Evolutionary conservation across 1,140 invertebrate species (phyloP).

Genomic region (Zaprionus camerounensis): DNA sequence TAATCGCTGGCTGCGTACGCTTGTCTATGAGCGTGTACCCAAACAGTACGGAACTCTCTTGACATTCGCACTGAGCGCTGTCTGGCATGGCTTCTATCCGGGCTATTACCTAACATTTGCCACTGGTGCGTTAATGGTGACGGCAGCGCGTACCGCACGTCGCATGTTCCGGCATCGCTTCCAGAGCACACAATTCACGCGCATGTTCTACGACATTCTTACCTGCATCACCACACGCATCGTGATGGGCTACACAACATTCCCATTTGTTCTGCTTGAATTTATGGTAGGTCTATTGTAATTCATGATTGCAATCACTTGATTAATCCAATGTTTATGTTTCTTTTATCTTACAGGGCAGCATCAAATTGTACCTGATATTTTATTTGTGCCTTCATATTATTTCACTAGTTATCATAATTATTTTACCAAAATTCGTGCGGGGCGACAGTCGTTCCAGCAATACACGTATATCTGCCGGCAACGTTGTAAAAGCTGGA

Average conservation of each 20-base stretch:
- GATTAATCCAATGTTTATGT: not conserved
- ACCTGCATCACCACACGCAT: slow-evolving; percentile 92
- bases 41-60: slow-evolving; percentile 87
- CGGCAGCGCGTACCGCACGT: slow-evolving; percentile 91
- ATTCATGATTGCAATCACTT: not conserved
- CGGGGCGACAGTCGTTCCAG: slow-evolving; percentile 63
- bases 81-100: slow-evolving; percentile 99
- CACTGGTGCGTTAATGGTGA: slow-evolving; percentile 93
- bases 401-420: slow-evolving; percentile 85
- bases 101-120: slow-evolving; percentile 98
- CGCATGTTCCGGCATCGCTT: slow-evolving; percentile 89
- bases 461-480: not conserved
- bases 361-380: slow-evolving; percentile 88
- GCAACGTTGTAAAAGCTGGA: not conserved
- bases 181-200: slow-evolving; percentile 85
- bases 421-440: slow-evolving; percentile 85
- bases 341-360: slow-evolving; percentile 82
- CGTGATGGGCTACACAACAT: slow-evolving; percentile 93
- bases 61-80: slow-evolving; percentile 94
- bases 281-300: slow-evolving; percentile 85
- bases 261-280: slow-evolving; percentile 95
- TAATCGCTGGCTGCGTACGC: slow-evolving; percentile 93
- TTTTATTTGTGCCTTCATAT: slow-evolving; percentile 87
- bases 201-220: slow-evolving; percentile 90
- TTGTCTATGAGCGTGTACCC: slow-evolving; percentile 93